phyloP scores from a whole-genome alignment of 2,113 vertebrate species.

The Notechis scutatus region DNA sequence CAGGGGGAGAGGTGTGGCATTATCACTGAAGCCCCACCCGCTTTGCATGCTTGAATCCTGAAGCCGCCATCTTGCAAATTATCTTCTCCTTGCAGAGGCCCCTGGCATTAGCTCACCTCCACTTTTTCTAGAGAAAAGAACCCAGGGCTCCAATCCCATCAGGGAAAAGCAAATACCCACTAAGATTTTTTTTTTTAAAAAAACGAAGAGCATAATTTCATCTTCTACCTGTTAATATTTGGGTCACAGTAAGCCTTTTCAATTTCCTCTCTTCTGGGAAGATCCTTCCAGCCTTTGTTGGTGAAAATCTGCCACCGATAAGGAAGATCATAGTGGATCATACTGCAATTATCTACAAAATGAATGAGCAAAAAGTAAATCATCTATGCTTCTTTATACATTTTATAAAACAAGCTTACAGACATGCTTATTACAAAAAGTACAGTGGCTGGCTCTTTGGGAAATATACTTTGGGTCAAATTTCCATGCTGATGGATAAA shows the following conservation, averaged over 20 bases:
- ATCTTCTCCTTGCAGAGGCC: not conserved
- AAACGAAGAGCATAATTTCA: not conserved
- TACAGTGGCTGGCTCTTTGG: not conserved
- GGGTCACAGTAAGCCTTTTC: constrained; percentile 86
- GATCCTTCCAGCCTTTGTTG: constrained; percentile 70
- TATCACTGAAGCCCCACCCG: not conserved
- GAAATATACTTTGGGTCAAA: not conserved
- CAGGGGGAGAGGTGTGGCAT: not conserved
- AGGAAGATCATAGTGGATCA: constrained; percentile 81
- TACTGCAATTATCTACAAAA: constrained; percentile 74
- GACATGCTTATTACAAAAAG: not conserved
- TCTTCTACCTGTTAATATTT: constrained; percentile 49
- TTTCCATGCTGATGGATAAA: not conserved
- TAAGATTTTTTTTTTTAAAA: not conserved
- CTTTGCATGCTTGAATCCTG: not conserved
- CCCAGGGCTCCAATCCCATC: not conserved
- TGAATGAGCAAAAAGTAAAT: constrained; percentile 31
- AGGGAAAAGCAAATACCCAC: not conserved
- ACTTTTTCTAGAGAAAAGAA: not conserved
- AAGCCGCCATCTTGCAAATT: not conserved
- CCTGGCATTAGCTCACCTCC: too few species aligned
- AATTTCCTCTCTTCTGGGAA: constrained; percentile 74
- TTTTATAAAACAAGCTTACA: not conserved
- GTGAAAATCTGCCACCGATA: constrained; percentile 85
- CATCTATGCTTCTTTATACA: not conserved